These are phyloP conservation scores for Corvus hawaiiensis DNA, from an alignment of 2,113 vertebrate species.

Conservation along the genomic window DNA sequence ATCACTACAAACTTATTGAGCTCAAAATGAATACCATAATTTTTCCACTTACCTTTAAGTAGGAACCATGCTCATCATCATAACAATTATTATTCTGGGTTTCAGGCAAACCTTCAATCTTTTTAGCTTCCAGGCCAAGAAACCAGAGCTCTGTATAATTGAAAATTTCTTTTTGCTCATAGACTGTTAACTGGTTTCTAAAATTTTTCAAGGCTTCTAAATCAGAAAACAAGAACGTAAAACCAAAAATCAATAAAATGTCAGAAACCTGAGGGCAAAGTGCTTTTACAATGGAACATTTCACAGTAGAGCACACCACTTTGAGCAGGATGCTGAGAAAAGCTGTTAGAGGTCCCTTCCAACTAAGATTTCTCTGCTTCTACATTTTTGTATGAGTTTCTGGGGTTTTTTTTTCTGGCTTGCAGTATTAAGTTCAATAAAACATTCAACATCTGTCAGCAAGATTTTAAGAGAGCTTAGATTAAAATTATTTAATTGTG, in stretches of 20 bases:
- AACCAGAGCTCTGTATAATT: slow-evolving; percentile 90
- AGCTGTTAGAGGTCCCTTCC: background rate
- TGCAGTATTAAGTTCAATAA: background rate
- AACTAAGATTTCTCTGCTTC: background rate
- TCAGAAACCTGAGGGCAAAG: background rate
- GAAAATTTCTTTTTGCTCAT: slow-evolving; percentile 89
- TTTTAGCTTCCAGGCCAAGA: slow-evolving; percentile 87
- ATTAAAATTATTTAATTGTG: background rate
- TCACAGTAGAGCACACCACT: background rate
- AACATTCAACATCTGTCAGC: background rate
- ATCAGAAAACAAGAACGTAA: slow-evolving; percentile 41
- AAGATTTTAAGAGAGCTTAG: background rate
- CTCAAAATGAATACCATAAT: background rate
- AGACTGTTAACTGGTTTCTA: slow-evolving; percentile 82
- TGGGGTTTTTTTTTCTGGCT: background rate
- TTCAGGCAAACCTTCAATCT: slow-evolving; percentile 79
- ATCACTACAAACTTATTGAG: background rate
- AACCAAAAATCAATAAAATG: background rate
- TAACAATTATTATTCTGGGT: slow-evolving; percentile 82
- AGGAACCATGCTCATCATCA: slow-evolving; percentile 89
- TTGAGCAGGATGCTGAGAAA: background rate
- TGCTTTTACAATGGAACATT: background rate
- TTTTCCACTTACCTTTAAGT: slow-evolving; percentile 79
- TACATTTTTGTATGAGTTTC: background rate
- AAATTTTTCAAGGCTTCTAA: slow-evolving; percentile 89